These are phyloP conservation scores for Triplophysa rosa DNA, from an alignment of 2,113 vertebrate species.

Conservation along the genomic window DNA sequence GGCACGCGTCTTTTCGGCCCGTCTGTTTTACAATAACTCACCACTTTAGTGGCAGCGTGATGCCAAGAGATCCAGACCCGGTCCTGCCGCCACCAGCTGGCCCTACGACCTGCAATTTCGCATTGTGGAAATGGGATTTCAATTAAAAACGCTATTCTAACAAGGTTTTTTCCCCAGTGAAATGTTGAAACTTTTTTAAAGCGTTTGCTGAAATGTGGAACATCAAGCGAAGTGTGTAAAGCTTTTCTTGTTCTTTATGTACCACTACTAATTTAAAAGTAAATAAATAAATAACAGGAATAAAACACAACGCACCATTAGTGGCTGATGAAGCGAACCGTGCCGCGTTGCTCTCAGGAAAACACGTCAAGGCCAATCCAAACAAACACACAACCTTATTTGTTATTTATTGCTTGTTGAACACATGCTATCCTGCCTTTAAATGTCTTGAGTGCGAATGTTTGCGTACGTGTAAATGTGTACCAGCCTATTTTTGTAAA, in stretches of 20 bases:
- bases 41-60: conserved; percentile 46
- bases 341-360: conserved; percentile 8
- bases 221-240: conserved; percentile 20
- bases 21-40: conserved; percentile 48
- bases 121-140: conserved; percentile 40
- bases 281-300: conserved; percentile 26
- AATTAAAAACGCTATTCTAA: conserved; percentile 46
- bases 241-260: conserved; percentile 23
- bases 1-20: conserved; percentile 30
- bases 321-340: conserved; percentile 23
- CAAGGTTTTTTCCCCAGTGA: conserved; percentile 17
- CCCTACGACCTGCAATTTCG: conserved; percentile 38
- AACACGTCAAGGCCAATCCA: not conserved
- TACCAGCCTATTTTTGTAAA: conserved; percentile 20
- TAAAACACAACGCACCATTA: conserved; percentile 4
- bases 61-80: conserved; percentile 46
- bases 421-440: conserved; percentile 21
- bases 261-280: not conserved
- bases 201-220: not conserved
- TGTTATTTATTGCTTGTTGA: conserved; percentile 44
- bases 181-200: conserved; percentile 33
- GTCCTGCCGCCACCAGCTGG: conserved; percentile 44
- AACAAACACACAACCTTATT: conserved; percentile 13
- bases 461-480: conserved; percentile 30
- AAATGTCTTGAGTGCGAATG: conserved; percentile 37